phyloP scores from a whole-genome alignment of 2,888 invertebrate species.

The Pedicia rivosa region DNA sequence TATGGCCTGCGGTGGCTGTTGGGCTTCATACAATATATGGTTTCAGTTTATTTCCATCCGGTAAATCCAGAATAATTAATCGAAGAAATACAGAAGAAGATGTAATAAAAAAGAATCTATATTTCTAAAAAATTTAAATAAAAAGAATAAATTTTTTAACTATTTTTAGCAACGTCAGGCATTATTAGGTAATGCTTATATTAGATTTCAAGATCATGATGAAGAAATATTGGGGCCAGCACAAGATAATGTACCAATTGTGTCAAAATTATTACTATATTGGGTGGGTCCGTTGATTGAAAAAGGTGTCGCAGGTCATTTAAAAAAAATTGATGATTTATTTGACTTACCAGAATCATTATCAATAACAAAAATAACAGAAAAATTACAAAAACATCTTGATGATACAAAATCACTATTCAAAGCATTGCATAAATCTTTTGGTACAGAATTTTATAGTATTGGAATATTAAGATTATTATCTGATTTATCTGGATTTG shows the following conservation, averaged over 20 bases:
- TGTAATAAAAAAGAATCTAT: conserved; percentile 17
- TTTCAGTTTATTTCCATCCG: conserved; percentile 49
- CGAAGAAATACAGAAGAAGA: conserved; percentile 23
- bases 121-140: conserved; percentile 6
- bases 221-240: conserved; percentile 63
- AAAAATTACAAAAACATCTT: conserved; percentile 25
- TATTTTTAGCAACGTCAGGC: conserved; percentile 41
- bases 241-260: conserved; percentile 53
- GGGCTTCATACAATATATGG: conserved; percentile 52
- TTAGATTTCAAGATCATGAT: conserved; percentile 49
- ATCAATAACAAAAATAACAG: conserved; percentile 23
- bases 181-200: conserved; percentile 38
- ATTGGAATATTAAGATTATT: conserved; percentile 70
- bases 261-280: conserved; percentile 63
- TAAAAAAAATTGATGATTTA: conserved; percentile 62
- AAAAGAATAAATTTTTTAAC: conserved; percentile 2
- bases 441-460: conserved; percentile 67
- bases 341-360: conserved; percentile 51
- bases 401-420: conserved; percentile 36
- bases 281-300: conserved; percentile 79
- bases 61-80: conserved; percentile 30
- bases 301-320: conserved; percentile 58
- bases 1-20: conserved; percentile 43
- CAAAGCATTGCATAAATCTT: conserved; percentile 53
- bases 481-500: conserved; percentile 72